phyloP scores from a whole-genome alignment of 2,113 vertebrate species.

The Otocyon megalotis region DNA sequence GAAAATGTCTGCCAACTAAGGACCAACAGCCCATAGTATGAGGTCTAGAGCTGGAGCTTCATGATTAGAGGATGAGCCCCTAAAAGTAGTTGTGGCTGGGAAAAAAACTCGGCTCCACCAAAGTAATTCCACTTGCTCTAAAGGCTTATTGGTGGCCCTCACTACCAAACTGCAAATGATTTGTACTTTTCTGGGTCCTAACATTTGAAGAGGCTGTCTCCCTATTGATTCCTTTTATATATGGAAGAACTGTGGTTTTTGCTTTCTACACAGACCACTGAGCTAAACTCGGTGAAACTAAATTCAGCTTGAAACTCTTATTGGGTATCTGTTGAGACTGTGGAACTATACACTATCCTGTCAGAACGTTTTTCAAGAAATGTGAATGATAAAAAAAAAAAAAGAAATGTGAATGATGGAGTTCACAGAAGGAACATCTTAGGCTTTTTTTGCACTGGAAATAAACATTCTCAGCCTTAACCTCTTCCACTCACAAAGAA shows the following conservation, averaged over 20 bases:
- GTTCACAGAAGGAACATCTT: not conserved
- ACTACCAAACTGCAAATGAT: not conserved
- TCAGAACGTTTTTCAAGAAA: not conserved
- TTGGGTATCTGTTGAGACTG: not conserved
- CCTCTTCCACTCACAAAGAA: not conserved
- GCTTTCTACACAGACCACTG: not conserved
- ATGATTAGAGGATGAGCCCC: not conserved
- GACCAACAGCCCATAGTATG: not conserved
- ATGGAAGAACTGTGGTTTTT: not conserved
- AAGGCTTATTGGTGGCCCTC: not conserved
- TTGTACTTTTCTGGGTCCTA: not conserved
- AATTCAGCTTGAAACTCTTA: not conserved
- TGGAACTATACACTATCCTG: not conserved
- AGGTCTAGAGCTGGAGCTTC: not conserved
- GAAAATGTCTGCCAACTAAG: not conserved
- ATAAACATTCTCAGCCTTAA: slow-evolving; percentile 2
- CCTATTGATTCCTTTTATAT: not conserved
- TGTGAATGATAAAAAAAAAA: not conserved
- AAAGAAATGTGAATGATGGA: not conserved
- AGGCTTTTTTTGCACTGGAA: not conserved
- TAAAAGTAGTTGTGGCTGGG: not conserved
- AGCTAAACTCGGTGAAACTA: not conserved
- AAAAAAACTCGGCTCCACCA: not conserved
- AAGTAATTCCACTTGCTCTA: not conserved
- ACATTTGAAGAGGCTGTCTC: not conserved